Conservation (phyloP, 2,888 invertebrate genomes). For the Ectemnius lituratus region DNA sequence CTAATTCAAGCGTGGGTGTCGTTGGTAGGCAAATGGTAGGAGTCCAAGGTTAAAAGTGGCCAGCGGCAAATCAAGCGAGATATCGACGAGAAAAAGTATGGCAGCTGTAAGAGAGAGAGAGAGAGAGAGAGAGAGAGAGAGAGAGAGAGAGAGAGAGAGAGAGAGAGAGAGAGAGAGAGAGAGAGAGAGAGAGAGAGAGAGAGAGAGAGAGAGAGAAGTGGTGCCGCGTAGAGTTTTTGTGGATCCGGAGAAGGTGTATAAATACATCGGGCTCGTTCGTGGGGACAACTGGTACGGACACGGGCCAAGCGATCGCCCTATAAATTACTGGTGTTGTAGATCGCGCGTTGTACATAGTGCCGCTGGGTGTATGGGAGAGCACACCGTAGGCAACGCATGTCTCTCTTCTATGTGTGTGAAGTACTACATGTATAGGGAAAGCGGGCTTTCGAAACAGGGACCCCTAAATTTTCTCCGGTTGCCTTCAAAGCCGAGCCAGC, state of each 20-base stretch:
- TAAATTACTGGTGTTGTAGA: slow-evolving; percentile 41
- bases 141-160: too few relatives aligned
- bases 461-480: slow-evolving; percentile 47
- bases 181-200: too few relatives aligned
- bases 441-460: slow-evolving; percentile 24
- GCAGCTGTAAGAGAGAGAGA: neutral
- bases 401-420: slow-evolving; percentile 37
- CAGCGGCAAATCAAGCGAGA: neutral
- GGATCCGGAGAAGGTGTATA: slow-evolving; percentile 16
- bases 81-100: neutral
- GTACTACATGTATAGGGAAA: neutral
- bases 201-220: too few relatives aligned
- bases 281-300: slow-evolving; percentile 19
- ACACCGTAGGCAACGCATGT: slow-evolving; percentile 17
- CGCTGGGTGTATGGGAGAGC: slow-evolving; percentile 11
- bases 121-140: too few relatives aligned
- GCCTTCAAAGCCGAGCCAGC: slow-evolving; percentile 16
- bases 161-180: too few relatives aligned
- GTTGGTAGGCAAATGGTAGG: too few relatives aligned
- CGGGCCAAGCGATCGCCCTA: slow-evolving; percentile 30
- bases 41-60: too few relatives aligned
- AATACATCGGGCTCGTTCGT: slow-evolving; percentile 13
- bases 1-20: too few relatives aligned
- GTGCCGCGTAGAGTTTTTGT: neutral
- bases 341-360: slow-evolving; percentile 8